Base-by-base conservation (phyloP, 1,140 invertebrate species). In the Heterodera carotae region DNA sequence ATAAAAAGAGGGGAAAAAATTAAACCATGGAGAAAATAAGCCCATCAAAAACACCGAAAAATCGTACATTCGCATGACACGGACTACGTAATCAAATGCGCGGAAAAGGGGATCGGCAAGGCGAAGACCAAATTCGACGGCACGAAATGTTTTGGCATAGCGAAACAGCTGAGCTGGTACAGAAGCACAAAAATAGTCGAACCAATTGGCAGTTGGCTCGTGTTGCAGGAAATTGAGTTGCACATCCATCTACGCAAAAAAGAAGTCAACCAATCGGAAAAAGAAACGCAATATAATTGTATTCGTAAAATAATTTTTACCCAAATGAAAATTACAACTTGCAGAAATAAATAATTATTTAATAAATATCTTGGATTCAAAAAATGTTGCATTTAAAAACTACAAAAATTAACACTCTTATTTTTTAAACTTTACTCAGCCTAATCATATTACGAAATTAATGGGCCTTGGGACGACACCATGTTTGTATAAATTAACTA, bases 21-120 rank as follows among this genome's bases (percentile, higher is more conserved):
- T n/a, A n/a, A n/a, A n/a, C n/a, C n/a, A n/a, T n/a, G n/a, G n/a
- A n/a, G n/a, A n/a, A n/a, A n/a, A n/a, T n/a, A n/a, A n/a, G n/a
- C n/a, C n/a, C n/a, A n/a, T n/a, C n/a, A n/a, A n/a, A n/a, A n/a
- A n/a, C 12, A 36, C 12, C 33, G n/a, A 68, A n/a, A 68, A 60
- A 15, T 75, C 78, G 43, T 75, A 86, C 84, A 76, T 86, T 78
- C 78, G 82, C 25, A 70, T 43, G 4, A 81, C 72, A 25, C 75
- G 59, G 10, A 82, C n/a, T 12, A 77, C 73, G 56, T 81, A 80
- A 15, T 86, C 84, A 1, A 83, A 7, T 8, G 86, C 80, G 12
- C 79, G 48, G 33, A 82, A 76, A 10, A 80, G 33, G 7, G 80
- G 77, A 18, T 76, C 66, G 53, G 81, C 36, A 22, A 82, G 39